phyloP scores from a whole-genome alignment of 2,888 invertebrate genomes.

The Epinotia brunnichana region DNA sequence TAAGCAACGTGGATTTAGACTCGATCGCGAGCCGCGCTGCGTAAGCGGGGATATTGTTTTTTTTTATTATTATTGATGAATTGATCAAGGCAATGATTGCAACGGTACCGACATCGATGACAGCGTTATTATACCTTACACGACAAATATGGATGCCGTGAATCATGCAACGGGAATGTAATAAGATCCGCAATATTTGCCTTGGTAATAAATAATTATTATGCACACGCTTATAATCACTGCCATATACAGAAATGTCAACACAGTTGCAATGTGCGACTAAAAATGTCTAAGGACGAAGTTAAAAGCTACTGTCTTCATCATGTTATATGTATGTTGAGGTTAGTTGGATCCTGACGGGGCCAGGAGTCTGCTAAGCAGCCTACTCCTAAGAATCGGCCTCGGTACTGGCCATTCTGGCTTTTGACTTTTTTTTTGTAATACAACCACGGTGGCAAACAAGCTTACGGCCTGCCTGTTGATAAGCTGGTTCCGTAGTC shows the following conservation, averaged over 20 bases:
- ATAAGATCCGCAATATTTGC: conserved; percentile 23
- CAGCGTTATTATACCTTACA: conserved; percentile 14
- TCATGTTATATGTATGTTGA: too few relatives aligned
- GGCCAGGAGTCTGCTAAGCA: too few relatives aligned
- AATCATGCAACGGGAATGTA: conserved; percentile 23
- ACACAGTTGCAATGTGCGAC: too few relatives aligned
- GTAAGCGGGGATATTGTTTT: neutral
- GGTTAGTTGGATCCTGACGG: too few relatives aligned
- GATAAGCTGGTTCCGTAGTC: too few relatives aligned
- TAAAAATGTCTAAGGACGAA: neutral
- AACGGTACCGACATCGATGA: conserved; percentile 13
- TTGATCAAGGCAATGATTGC: conserved; percentile 9
- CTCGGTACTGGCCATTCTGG: too few relatives aligned
- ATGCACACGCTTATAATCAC: neutral
- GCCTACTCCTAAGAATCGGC: too few relatives aligned
- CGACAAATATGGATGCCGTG: neutral
- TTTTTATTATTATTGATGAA: neutral
- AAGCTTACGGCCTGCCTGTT: too few relatives aligned
- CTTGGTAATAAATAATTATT: neutral
- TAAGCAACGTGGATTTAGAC: neutral
- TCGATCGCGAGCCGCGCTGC: neutral
- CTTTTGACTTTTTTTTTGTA: too few relatives aligned
- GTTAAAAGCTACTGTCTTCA: neutral
- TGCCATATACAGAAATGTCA: too few relatives aligned
- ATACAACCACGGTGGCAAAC: too few relatives aligned